Base-by-base conservation (phyloP, 2,888 invertebrate species). In the Catocala nupta region DNA sequence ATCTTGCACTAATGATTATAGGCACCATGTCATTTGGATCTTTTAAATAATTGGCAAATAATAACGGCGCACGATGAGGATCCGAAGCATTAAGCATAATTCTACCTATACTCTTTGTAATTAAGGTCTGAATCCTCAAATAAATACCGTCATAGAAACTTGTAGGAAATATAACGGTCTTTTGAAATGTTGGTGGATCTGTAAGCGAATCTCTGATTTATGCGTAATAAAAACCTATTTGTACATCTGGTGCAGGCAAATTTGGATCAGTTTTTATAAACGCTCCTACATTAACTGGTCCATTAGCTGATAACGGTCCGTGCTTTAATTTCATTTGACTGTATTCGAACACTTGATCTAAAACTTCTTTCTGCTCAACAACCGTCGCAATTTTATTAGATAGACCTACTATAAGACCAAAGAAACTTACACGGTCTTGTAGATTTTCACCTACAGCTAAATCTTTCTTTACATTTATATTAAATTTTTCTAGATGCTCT, bases 41-140 rank as follows among this genome's bases (percentile, higher is more conserved):
- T 0, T 87, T 90, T 63, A 96, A 96, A 58, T 95, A 96, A 63
- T 96, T 96, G 0, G 97, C 95, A 76, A 96, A 95, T 54, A 98
- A 25, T 5, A 47, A 13, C 8, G 47, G 47, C 8, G 47, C 9
- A 9, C 47, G 25, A 10, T 25, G 47, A 47, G 47, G 47, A 16
- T 47, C 16, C 16, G 47, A 16, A 4, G 47, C 47, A 10, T 47
- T 47, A 13, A 98, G 85, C 39, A 87, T 77, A 0, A 96, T 68
- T 12, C 89, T 87, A 0, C 96, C 96, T 73, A 95, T 90, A 70
- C 96, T 96, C 70, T 92, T 91, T 0, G 96, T 96, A 6, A 91
- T 88, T 47, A 96, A 74, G 16, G 96, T 87, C 77, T 95, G 95
- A 0, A 96, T 94, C 59, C 96, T 90, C 0, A 95, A 87, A 61